phyloP scores from a whole-genome alignment of 2,797 vertebrate species.

The Hemitrygon akajei region DNA sequence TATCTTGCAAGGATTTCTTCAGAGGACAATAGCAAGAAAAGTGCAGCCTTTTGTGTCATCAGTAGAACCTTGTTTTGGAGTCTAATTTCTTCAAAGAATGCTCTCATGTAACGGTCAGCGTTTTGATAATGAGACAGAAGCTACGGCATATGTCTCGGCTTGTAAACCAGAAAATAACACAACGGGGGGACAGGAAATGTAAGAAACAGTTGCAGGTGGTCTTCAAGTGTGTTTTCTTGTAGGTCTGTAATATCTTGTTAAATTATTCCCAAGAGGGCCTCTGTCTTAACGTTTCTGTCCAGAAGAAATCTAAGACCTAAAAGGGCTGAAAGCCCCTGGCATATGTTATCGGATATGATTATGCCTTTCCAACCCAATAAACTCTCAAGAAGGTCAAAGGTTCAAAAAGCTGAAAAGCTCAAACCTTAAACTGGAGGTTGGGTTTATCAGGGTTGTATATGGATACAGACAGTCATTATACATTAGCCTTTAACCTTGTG shows the following conservation, averaged over 20 bases:
- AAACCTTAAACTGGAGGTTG: conserved; percentile 11
- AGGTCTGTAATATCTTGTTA: conserved; percentile 23
- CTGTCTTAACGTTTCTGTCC: conserved; percentile 24
- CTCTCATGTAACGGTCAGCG: neutral
- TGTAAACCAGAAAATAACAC: neutral
- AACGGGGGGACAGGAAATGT: neutral
- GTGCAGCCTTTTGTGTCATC: neutral
- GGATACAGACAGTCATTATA: neutral
- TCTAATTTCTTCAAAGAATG: neutral
- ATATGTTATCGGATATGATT: conserved; percentile 23
- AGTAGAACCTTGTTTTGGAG: neutral
- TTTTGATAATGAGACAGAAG: neutral
- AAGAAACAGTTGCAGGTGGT: conserved; percentile 30
- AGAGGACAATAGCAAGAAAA: neutral
- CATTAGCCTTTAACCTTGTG: conserved; percentile 22
- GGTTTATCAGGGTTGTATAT: neutral
- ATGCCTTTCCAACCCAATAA: conserved; percentile 34
- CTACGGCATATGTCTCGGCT: neutral
- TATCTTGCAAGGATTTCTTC: neutral
- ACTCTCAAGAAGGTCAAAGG: conserved; percentile 29
- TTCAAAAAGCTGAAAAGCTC: conserved; percentile 24
- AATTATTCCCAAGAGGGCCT: conserved; percentile 24
- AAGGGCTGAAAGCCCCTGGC: neutral
- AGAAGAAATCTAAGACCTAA: conserved; percentile 13
- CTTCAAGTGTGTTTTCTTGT: conserved; percentile 18